phyloP scores from a whole-genome alignment of 2,888 invertebrate species.

The Cabera pusaria region DNA sequence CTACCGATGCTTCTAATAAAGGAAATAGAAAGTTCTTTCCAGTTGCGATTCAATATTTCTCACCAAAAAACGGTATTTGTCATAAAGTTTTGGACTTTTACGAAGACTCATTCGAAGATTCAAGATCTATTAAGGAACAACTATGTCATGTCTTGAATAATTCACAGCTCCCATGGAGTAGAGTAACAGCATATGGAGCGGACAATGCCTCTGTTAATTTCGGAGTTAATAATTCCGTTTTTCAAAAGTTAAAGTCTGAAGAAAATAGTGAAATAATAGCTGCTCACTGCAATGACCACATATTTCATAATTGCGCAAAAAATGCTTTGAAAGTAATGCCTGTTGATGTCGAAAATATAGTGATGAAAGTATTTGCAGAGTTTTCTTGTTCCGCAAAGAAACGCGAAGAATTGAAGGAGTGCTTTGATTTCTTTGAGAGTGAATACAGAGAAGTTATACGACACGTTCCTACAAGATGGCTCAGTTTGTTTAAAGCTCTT shows the following conservation, averaged over 20 bases:
- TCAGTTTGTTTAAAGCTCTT: too few relatives aligned
- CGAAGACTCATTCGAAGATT: constrained; percentile 15
- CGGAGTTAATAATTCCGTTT: constrained; percentile 14
- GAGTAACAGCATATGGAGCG: constrained; percentile 22
- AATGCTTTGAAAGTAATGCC: constrained; percentile 17
- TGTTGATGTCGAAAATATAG: constrained; percentile 7
- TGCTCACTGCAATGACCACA: constrained; percentile 15
- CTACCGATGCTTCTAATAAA: constrained; percentile 26
- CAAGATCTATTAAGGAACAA: constrained; percentile 15
- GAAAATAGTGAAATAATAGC: constrained; percentile 9
- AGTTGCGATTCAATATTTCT: constrained; percentile 22
- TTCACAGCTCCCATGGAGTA: constrained; percentile 12
- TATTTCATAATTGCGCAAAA: constrained; percentile 19
- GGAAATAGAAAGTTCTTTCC: constrained; percentile 19
- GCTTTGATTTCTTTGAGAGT: too few relatives aligned
- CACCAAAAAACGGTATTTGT: constrained; percentile 15
- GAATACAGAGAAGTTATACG: too few relatives aligned
- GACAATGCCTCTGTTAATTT: constrained; percentile 26
- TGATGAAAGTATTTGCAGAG: constrained; percentile 23
- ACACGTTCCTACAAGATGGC: too few relatives aligned
- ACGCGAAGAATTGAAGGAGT: too few relatives aligned
- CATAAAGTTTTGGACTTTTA: constrained; percentile 2
- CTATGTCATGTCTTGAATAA: constrained; percentile 13
- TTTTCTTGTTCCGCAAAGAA: too few relatives aligned
- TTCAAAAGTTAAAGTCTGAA: constrained; percentile 8